Evolutionary conservation across 2,888 invertebrate genomes (phyloP), one percentile per base, ranked within the genome.

Genomic region (Caenorhabditis japonica): DNA sequence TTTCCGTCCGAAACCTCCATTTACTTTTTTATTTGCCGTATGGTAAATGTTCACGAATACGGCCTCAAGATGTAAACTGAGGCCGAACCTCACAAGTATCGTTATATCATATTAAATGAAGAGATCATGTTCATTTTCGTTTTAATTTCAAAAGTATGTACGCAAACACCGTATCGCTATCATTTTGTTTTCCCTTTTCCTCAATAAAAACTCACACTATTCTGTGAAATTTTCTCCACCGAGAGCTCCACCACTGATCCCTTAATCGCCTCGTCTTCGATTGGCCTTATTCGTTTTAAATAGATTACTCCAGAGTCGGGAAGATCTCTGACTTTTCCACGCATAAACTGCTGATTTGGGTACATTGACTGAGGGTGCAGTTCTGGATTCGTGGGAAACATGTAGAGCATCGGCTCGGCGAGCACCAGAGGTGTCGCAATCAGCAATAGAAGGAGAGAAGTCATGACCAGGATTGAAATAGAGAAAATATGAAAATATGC

Each of bases 241-340:
- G 38, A n/a, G 1, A 61, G 23, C 36, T 46, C 52, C 8, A 64
- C 64, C 36, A 49, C 53, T 1, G 53, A 23, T 17, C 23, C 55
- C 23, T 55, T 25, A 3, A 17, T 1, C 2, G 17, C 33, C 41
- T 25, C n/a, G 33, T 75, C 71, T 10, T 70, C 66, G 36, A 79
- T 69, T 19, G 79, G 79, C 44, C 76, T 79, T 15, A 79, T 79
- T 19, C 75, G 27, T 33, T 79, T 72, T 58, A 79, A 51, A 41
- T 76, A 75, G 46, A 79, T 70, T 12, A 79, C 60, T 27, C 79
- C 79, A n/a, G 76, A 75, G 47, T 72, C 74, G 3, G 79, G 79
- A 8, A 79, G 55, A 64, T 76, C 76, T 13, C 75, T 53, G 17
- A 79, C 73, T 46, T 76, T 76, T n/a, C 70, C 73, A 8, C 69